A percentile compares a stretch with the other conserved stretches of the same genome.
phyloP scores from a whole-genome alignment of 2,113 vertebrate genomes.

The Marmota monax region DNA sequence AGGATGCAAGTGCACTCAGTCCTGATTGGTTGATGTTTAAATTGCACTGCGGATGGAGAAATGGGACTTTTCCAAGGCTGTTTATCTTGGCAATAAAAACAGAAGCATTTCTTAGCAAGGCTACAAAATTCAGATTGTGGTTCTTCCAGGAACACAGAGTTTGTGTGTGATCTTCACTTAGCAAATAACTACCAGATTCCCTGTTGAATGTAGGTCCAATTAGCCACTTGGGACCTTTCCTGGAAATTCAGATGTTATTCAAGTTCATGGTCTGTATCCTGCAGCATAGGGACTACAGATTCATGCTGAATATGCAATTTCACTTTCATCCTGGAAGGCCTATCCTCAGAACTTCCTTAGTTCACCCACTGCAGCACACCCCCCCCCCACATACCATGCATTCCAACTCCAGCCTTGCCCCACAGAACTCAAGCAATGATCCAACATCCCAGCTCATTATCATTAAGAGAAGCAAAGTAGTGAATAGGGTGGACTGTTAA shows the following conservation, averaged over 20 bases:
- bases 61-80: background rate
- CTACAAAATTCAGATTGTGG: background rate
- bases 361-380: rapidly evolving
- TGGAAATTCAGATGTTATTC: background rate
- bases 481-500: no score
- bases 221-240: background rate
- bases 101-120: background rate
- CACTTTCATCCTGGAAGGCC: background rate
- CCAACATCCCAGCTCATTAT: background rate
- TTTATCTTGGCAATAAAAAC: background rate
- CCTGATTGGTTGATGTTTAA: background rate
- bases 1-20: background rate
- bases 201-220: background rate
- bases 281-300: background rate
- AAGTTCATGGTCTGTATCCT: background rate
- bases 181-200: background rate
- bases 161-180: background rate
- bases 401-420: no score
- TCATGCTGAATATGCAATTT: background rate
- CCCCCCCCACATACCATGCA: background rate
- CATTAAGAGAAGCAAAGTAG: background rate
- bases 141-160: background rate
- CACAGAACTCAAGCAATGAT: background rate
- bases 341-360: background rate
- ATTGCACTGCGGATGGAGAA: background rate